phyloP scores from a whole-genome alignment of 2,113 vertebrate species.

The Ranitomeya imitator region DNA sequence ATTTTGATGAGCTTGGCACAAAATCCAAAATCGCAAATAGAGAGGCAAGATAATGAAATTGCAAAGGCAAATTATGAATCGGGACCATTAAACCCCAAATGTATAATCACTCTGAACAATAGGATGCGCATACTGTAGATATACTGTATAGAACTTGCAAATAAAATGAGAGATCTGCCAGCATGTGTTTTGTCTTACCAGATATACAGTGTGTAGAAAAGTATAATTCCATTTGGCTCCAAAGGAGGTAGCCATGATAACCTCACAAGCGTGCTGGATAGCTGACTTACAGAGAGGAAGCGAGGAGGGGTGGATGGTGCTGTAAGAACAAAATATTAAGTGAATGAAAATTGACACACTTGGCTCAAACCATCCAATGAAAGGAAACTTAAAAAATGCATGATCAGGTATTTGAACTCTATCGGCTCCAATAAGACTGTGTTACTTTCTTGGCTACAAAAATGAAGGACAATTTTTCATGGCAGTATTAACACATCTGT shows the following conservation, averaged over 20 bases:
- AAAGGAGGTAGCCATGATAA: constrained; percentile 90
- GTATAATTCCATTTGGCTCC: constrained; percentile 92
- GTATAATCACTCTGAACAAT: background rate
- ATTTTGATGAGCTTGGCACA: too few relatives aligned
- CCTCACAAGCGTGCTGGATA: constrained; percentile 87
- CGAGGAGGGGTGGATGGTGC: constrained; percentile 89
- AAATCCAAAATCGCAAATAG: too few relatives aligned
- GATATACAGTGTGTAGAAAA: constrained; percentile 88
- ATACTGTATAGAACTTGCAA: background rate
- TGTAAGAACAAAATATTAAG: constrained; percentile 66
- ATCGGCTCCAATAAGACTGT: constrained; percentile 60
- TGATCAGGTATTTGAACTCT: constrained; percentile 52
- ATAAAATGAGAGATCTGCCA: background rate
- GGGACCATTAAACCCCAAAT: background rate
- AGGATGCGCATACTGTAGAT: background rate
- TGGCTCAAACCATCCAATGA: constrained; percentile 28
- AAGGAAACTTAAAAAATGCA: constrained; percentile 61
- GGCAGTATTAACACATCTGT: constrained; percentile 77
- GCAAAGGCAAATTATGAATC: too few relatives aligned
- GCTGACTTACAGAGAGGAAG: constrained; percentile 81
- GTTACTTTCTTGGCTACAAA: constrained; percentile 70
- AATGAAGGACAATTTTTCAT: constrained; percentile 75
- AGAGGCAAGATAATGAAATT: too few relatives aligned
- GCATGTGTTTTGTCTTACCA: constrained; percentile 80
- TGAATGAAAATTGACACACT: background rate